phyloP scores from a whole-genome alignment of 1,140 invertebrate genomes.

The Caenorhabditis tropicalis region DNA sequence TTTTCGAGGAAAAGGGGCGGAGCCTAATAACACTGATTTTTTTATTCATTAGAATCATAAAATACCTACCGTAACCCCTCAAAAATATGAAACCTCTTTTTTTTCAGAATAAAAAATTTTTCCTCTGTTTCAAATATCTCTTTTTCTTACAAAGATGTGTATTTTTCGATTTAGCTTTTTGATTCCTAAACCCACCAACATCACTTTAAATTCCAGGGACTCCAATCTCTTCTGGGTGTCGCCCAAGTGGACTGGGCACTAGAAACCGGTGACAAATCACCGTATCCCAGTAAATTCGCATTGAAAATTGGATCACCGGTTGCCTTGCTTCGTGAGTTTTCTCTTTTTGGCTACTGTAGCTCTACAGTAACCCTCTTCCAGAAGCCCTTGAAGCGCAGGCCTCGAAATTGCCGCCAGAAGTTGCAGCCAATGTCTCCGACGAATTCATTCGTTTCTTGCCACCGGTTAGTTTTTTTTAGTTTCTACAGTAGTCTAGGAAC shows the following conservation, averaged over 20 bases:
- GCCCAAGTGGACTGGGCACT: background rate
- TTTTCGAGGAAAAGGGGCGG: too few species aligned
- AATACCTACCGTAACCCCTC: too few species aligned
- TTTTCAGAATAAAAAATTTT: too few species aligned
- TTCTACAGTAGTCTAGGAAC: background rate
- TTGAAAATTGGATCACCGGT: conserved; percentile 23
- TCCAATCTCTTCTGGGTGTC: conserved; percentile 2
- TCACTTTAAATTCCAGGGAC: conserved; percentile 3
- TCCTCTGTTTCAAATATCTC: too few species aligned
- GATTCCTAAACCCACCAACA: too few species aligned
- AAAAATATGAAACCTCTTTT: too few species aligned
- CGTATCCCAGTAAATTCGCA: background rate
- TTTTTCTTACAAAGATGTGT: too few species aligned
- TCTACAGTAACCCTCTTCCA: too few species aligned
- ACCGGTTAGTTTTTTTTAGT: background rate
- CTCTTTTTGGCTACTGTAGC: too few species aligned
- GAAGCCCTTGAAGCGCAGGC: conserved; percentile 14
- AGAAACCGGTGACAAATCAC: background rate
- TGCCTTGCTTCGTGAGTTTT: background rate
- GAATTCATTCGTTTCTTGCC: conserved; percentile 32
- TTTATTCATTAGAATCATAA: too few species aligned
- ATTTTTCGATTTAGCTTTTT: too few species aligned
- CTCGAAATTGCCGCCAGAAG: background rate
- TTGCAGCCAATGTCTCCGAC: background rate
- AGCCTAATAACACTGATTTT: too few species aligned